A percentile compares a stretch with the other conserved stretches of the same genome.
Conservation (phyloP, 2,113 vertebrate species). For the Sprattus sprattus region DNA sequence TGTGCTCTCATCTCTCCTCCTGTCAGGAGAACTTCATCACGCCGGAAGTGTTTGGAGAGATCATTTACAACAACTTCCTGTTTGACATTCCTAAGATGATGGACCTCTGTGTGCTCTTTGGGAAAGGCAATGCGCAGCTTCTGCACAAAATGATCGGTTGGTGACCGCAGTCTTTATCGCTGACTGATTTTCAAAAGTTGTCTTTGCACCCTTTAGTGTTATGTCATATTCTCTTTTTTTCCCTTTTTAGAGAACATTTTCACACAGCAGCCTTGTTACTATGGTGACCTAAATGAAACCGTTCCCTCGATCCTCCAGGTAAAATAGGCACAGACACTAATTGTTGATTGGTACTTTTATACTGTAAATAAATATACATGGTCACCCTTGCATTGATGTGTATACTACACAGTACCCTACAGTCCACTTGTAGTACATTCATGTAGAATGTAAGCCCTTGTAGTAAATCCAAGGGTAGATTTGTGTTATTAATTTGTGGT, state of each 20-base stretch:
- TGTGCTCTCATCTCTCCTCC: background rate
- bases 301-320: constrained; percentile 89
- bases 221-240: constrained; percentile 16
- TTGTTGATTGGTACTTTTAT: background rate
- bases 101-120: constrained; percentile 94
- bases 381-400: background rate
- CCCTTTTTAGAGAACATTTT: constrained; percentile 87
- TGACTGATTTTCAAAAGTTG: background rate
- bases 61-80: constrained; percentile 94
- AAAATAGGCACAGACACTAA: constrained; percentile 22
- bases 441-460: background rate
- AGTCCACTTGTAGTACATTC: background rate
- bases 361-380: background rate
- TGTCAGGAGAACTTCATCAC: constrained; percentile 89
- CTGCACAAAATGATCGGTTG: constrained; percentile 96
- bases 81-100: constrained; percentile 97
- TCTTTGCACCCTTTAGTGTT: background rate
- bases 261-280: constrained; percentile 89
- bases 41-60: constrained; percentile 88
- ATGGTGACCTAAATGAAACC: constrained; percentile 83
- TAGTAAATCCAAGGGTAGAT: no score
- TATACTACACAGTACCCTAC: background rate
- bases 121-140: constrained; percentile 86
- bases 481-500: background rate
- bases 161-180: constrained; percentile 21